A percentile compares a stretch with the other conserved stretches of the same genome.
phyloP scores from a whole-genome alignment of 2,113 vertebrate species.

The Toxotes chatareus region DNA sequence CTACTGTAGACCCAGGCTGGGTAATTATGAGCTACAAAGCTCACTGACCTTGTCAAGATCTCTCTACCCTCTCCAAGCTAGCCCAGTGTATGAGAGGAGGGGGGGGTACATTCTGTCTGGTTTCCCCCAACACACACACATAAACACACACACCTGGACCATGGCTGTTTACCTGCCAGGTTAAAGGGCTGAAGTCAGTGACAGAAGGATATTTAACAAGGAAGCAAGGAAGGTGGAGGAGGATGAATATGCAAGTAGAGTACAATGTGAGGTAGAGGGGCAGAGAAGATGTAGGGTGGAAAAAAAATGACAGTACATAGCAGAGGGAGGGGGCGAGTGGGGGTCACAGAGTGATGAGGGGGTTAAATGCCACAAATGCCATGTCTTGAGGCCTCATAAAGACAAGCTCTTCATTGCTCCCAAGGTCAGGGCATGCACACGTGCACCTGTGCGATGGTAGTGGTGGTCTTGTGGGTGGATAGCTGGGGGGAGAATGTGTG shows the following conservation, averaged over 20 bases:
- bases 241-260: constrained; percentile 76
- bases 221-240: constrained; percentile 58
- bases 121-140: constrained; percentile 34
- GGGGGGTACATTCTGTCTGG: constrained; percentile 61
- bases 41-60: constrained; percentile 82
- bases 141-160: constrained; percentile 57
- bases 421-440: constrained; percentile 79
- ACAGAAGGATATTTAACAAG: constrained; percentile 76
- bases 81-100: constrained; percentile 48
- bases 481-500: constrained; percentile 44
- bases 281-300: constrained; percentile 45
- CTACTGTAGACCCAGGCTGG: constrained; percentile 69
- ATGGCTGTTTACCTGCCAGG: constrained; percentile 74
- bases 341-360: constrained; percentile 76
- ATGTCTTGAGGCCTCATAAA: constrained; percentile 81
- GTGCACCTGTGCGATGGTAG: constrained; percentile 75
- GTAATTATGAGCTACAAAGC: constrained; percentile 84
- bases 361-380: constrained; percentile 83
- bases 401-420: constrained; percentile 78
- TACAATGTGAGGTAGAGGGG: constrained; percentile 48
- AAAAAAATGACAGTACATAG: constrained; percentile 69
- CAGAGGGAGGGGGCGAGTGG: constrained; percentile 59
- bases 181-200: constrained; percentile 77
- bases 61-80: constrained; percentile 51
- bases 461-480: constrained; percentile 45